phyloP scores from a whole-genome alignment of 2,888 invertebrate species.

The Plagodis dolabraria region DNA sequence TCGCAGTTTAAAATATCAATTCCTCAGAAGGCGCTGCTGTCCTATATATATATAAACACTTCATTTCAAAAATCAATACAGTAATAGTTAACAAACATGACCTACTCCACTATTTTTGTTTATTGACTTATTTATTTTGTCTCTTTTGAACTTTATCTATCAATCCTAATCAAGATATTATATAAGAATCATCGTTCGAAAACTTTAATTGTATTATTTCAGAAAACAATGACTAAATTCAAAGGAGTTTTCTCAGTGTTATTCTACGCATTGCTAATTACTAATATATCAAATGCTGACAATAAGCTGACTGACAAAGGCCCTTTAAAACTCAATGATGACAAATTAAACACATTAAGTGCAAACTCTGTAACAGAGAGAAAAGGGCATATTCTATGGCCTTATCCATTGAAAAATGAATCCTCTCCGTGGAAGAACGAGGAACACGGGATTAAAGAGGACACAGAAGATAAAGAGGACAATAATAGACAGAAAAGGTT shows the following conservation, averaged over 20 bases:
- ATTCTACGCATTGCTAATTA: conserved; percentile 5
- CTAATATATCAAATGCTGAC: conserved; percentile 16
- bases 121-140: background rate
- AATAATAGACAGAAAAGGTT: conserved; percentile 50
- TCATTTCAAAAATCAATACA: background rate
- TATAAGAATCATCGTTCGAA: no score
- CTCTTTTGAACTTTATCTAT: no score
- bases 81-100: background rate
- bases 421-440: conserved; percentile 21
- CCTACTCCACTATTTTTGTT: no score
- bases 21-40: no score
- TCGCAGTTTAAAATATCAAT: no score
- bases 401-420: conserved; percentile 56
- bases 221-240: conserved; percentile 14
- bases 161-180: background rate
- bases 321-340: no score
- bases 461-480: conserved; percentile 26
- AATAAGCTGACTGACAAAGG: background rate
- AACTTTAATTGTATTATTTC: conserved; percentile 5
- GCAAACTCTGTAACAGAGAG: conserved; percentile 34
- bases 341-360: no score
- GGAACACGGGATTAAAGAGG: conserved; percentile 25
- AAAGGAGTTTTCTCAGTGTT: conserved; percentile 1
- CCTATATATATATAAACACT: background rate
- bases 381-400: conserved; percentile 62